Conservation (phyloP, 2,888 invertebrate species). For the Caradrina clavipalpis region DNA sequence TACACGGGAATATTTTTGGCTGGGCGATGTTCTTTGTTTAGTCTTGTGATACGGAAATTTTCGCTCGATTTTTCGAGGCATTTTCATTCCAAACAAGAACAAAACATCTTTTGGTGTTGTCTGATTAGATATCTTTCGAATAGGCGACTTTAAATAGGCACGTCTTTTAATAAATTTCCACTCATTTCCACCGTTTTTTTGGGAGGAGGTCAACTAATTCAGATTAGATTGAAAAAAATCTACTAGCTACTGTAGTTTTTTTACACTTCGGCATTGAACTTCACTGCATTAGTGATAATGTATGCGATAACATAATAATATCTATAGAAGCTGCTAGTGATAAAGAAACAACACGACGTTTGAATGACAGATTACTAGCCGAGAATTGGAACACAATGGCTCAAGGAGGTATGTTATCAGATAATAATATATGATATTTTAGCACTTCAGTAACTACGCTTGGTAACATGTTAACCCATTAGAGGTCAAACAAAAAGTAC, state of each 20-base stretch:
- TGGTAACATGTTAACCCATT: constrained; percentile 7
- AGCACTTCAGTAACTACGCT: not conserved
- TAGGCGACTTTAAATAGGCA: not conserved
- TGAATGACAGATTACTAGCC: constrained; percentile 47
- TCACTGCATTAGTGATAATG: constrained; percentile 24
- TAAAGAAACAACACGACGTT: constrained; percentile 31
- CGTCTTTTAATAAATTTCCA: not conserved
- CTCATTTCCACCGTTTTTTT: not conserved
- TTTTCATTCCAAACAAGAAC: constrained; percentile 10
- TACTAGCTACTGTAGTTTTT: constrained; percentile 1
- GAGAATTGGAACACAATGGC: constrained; percentile 46
- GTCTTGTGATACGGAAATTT: constrained; percentile 23
- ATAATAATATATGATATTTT: constrained; percentile 49
- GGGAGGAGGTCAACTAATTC: not conserved
- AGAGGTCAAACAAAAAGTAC: no score
- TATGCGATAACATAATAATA: constrained; percentile 42
- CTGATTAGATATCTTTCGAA: not conserved
- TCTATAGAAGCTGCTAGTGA: constrained; percentile 19
- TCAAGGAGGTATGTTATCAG: constrained; percentile 56
- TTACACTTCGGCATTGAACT: constrained; percentile 56
- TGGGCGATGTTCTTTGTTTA: constrained; percentile 58
- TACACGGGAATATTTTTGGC: constrained; percentile 42
- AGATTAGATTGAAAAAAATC: not conserved
- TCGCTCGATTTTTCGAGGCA: constrained; percentile 10
- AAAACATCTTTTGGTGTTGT: constrained; percentile 11